phyloP scores from a whole-genome alignment of 2,888 invertebrate species.

The Toxonevra muliebris region DNA sequence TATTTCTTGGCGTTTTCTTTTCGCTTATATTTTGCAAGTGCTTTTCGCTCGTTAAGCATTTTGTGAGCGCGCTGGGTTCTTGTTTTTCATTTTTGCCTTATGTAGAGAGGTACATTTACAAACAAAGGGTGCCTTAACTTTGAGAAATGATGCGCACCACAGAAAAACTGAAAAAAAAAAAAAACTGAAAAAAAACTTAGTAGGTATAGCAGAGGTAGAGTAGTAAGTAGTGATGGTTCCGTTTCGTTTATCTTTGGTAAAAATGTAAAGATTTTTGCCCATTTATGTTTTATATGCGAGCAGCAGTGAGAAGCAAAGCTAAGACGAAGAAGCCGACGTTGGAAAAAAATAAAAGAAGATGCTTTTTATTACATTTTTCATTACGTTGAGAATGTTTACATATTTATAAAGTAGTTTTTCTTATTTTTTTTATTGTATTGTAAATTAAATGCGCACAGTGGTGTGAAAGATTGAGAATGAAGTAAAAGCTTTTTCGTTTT shows the following conservation, averaged over 20 bases:
- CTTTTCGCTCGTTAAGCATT: constrained; percentile 61
- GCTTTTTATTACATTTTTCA: constrained; percentile 12
- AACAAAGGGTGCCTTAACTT: constrained; percentile 15
- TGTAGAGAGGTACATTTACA: not conserved
- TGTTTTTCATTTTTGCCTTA: constrained; percentile 9
- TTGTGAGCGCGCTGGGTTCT: constrained; percentile 48
- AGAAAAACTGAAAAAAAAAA: not conserved
- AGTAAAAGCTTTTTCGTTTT: not conserved
- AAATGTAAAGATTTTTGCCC: constrained; percentile 13
- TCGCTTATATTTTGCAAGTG: constrained; percentile 49
- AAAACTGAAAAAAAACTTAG: constrained; percentile 12
- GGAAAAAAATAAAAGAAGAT: too few species aligned
- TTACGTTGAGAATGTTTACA: constrained; percentile 17
- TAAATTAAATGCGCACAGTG: not conserved
- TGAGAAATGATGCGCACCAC: not conserved
- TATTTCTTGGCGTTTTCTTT: not conserved
- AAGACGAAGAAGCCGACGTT: not conserved
- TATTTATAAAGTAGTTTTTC: not conserved
- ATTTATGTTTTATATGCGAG: constrained; percentile 21
- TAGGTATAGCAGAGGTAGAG: too few species aligned
- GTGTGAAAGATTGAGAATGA: not conserved
- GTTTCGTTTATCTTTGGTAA: constrained; percentile 56
- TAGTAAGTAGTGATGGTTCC: constrained; percentile 51
- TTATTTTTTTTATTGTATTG: not conserved
- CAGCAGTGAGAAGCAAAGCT: not conserved